phyloP scores from a whole-genome alignment of 2,797 vertebrate genomes.

The Orientallactaga sibirica region DNA sequence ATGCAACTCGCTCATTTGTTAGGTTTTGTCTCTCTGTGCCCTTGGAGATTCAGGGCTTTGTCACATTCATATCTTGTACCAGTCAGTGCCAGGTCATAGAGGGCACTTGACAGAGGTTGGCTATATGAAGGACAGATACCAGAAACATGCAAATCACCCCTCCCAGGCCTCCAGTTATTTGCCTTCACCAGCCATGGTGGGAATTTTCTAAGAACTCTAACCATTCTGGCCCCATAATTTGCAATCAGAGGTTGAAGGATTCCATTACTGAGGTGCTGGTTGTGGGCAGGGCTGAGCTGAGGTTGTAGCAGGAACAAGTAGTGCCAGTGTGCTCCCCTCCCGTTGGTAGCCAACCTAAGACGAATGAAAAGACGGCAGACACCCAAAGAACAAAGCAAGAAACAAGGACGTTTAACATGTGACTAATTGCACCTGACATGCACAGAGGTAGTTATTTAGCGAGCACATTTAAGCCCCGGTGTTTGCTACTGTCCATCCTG shows the following conservation, averaged over 20 bases:
- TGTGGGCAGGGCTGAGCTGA: not conserved
- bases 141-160: not conserved
- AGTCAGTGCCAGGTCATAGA: not conserved
- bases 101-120: not conserved
- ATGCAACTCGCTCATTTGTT: not conserved
- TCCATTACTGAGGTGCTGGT: not conserved
- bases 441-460: not conserved
- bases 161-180: not conserved
- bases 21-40: not conserved
- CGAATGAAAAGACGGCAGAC: not conserved
- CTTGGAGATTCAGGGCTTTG: not conserved
- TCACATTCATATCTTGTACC: not conserved
- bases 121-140: not conserved
- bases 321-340: not conserved
- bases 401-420: not conserved
- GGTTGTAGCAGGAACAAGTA: not conserved
- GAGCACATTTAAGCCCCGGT: not conserved
- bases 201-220: constrained; percentile 25
- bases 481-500: not conserved
- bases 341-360: not conserved
- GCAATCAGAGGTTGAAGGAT: not conserved
- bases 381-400: not conserved
- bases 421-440: not conserved
- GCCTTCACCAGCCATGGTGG: not conserved
- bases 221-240: not conserved